phyloP scores from a whole-genome alignment of 2,797 vertebrate species.

The Chelon auratus region DNA sequence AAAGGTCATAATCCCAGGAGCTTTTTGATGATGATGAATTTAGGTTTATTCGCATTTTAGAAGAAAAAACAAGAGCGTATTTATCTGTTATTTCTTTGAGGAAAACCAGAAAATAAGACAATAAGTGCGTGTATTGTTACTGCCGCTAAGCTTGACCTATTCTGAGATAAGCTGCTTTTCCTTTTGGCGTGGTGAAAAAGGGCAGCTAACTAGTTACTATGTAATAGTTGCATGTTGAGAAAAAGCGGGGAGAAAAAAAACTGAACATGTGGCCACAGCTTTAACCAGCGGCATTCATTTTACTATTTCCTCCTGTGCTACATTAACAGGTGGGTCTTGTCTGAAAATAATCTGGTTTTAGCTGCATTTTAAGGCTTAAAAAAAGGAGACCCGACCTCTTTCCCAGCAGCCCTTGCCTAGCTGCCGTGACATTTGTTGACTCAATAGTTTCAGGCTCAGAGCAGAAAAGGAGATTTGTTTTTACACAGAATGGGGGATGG shows the following conservation, averaged over 20 bases:
- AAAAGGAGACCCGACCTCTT: conserved; percentile 76
- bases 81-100: background rate
- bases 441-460: conserved; percentile 84
- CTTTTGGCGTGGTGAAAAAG: background rate
- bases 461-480: conserved; percentile 87
- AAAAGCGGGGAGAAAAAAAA: no score
- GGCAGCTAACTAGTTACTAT: background rate
- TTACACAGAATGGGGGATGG: conserved; percentile 81
- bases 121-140: background rate
- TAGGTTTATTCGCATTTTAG: background rate
- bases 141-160: conserved; percentile 1
- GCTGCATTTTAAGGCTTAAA: conserved; percentile 77
- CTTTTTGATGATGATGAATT: no score
- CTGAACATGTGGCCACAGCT: background rate
- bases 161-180: background rate
- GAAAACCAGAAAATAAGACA: background rate
- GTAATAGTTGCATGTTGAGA: background rate
- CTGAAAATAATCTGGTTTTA: conserved; percentile 83
- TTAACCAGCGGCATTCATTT: conserved; percentile 16
- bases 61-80: background rate
- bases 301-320: conserved; percentile 51
- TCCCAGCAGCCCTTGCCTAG: conserved; percentile 69
- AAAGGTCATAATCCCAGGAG: background rate
- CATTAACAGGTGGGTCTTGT: conserved; percentile 83
- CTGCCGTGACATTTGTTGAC: conserved; percentile 87